These are phyloP conservation scores for Euplagia quadripunctaria DNA, from an alignment of 2,888 invertebrate genomes.

Conservation along the genomic window DNA sequence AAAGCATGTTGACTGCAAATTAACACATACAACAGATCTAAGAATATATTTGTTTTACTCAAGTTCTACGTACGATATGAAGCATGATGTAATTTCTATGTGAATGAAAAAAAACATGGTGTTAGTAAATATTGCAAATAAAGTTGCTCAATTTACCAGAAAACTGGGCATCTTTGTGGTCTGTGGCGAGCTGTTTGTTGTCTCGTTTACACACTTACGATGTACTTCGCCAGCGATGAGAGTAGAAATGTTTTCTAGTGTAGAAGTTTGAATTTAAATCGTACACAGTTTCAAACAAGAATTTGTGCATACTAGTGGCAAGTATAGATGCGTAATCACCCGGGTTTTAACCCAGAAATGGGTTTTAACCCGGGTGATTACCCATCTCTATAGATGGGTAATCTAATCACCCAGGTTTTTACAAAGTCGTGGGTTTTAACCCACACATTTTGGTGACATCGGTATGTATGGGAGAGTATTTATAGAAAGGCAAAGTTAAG, in stretches of 20 bases:
- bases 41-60: constrained; percentile 44
- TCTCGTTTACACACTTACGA: constrained; percentile 9
- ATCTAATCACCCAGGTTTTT: too few species aligned
- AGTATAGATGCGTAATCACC: too few species aligned
- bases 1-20: constrained; percentile 16
- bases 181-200: constrained; percentile 12
- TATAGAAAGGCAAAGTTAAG: too few species aligned
- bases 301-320: neutral
- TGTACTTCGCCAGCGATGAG: constrained; percentile 2
- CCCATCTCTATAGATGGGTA: too few species aligned
- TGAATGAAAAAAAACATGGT: constrained; percentile 17
- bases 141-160: constrained; percentile 20
- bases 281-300: constrained; percentile 1
- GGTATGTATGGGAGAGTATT: too few species aligned
- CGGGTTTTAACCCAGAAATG: too few species aligned
- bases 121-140: constrained; percentile 14
- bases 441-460: too few species aligned
- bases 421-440: too few species aligned
- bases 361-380: too few species aligned
- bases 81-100: constrained; percentile 27
- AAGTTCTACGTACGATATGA: constrained; percentile 18
- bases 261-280: constrained; percentile 18
- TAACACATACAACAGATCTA: constrained; percentile 35
- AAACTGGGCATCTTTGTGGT: constrained; percentile 18
- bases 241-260: constrained; percentile 11